Base-by-base conservation (phyloP, 2,113 vertebrate species). In the Heliornis fulica region DNA sequence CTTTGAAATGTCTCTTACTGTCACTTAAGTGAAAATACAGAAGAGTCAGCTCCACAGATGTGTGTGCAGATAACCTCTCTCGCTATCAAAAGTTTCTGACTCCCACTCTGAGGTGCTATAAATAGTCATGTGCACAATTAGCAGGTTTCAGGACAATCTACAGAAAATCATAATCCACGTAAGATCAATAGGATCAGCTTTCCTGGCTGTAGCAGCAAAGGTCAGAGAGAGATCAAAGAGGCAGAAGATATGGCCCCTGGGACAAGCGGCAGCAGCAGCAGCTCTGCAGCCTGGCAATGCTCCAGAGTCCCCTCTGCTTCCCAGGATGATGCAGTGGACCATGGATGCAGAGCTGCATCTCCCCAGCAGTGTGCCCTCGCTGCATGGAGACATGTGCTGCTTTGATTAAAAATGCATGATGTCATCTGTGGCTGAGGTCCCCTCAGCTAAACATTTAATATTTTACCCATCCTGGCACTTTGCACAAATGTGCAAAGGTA, bases 131-230 rank as follows among this genome's bases (percentile, higher is more conserved):
- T 60, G 85, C 56, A 66, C 93, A 88, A 83, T 90, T 83, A 95
- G 79, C 90, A 92, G 92, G 63, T 91, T 91, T 76, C 32, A 26
- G 82, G 38, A 34, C 71, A 31, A 92, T 46, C 89, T 66, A 5
- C 79, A 63, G 79, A 90, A 94, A 90, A 96, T 95, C 90, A 90
- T 81, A 96, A 90, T 25, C 79, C 91, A 23, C 10, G 3, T 38
- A 4, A 77, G 53, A 96, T 96, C 75, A 0, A 94, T 93, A 22
- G 68, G 92, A 74, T 95, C 94, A 77, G 46, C 79, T 86, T 95
- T 86, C 94, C 85, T 3, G 1, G 40, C 87, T 79, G 51, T 20
- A 63, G 9, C 60, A 89, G 48, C 66, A 90, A 72, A 90, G 79
- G 79, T 63, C 79, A 48, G 54, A n/a, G 54, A 38, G 63, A 91